Conservation (phyloP, 1,140 invertebrate genomes). For the Drosophila arawakana region DNA sequence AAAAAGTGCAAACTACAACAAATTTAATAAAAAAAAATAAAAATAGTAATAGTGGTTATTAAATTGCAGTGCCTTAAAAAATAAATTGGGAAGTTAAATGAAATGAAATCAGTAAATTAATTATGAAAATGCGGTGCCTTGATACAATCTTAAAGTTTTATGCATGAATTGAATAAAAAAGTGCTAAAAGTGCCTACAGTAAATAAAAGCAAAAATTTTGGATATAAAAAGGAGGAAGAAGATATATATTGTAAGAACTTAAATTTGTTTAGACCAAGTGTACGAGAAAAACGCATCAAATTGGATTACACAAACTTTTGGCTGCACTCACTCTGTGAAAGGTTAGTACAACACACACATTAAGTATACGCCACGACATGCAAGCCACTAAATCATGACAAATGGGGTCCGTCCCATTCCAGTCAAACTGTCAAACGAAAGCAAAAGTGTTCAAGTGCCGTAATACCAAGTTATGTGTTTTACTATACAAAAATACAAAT, state of each 20-base stretch:
- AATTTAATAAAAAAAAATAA: conserved; percentile 13
- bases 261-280: conserved; percentile 54
- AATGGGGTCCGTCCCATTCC: conserved; percentile 27
- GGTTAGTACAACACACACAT: conserved; percentile 61
- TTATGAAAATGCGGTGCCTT: conserved; percentile 70
- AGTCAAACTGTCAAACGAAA: conserved; percentile 48
- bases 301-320: conserved; percentile 79
- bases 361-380: conserved; percentile 59
- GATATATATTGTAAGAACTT: conserved; percentile 22
- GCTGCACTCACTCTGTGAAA: conserved; percentile 75
- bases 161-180: conserved; percentile 41
- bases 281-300: conserved; percentile 66
- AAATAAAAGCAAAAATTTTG: conserved; percentile 26
- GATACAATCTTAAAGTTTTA: conserved; percentile 64
- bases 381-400: conserved; percentile 26
- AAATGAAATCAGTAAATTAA: conserved; percentile 18
- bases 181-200: conserved; percentile 35
- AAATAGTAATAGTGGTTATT: conserved; percentile 13
- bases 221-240: conserved; percentile 3
- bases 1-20: conserved; percentile 52
- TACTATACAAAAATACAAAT: no score
- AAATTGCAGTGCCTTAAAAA: conserved; percentile 66
- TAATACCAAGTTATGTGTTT: conserved; percentile 45
- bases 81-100: conserved; percentile 28
- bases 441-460: conserved; percentile 65